Evolutionary conservation across 2,888 invertebrate genomes (phyloP), one percentile per base, ranked within the genome.

Genomic region (Dione juno): DNA sequence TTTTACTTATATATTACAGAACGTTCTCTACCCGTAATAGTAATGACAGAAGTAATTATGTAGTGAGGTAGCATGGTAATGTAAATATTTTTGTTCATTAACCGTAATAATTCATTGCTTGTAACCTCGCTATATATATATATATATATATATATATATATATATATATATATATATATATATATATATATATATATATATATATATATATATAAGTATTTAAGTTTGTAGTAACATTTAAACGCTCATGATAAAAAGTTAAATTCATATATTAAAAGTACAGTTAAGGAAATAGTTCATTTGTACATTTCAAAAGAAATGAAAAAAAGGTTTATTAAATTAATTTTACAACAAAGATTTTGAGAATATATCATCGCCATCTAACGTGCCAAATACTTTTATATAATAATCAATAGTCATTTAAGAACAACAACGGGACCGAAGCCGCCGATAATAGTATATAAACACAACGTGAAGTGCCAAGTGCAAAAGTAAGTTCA

Each of bases 401-500:
- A 28, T n/a, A 16, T 45, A n/a, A n/a, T 8, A n/a, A 10, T 16
- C 16, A 48, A 16, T 3, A 48, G 48, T 48, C 16, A 48, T 48
- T 16, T n/a, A 45, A n/a, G 9, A n/a, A 45, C n/a, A 48, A 3
- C 16, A 16, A 50, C 5, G 11, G 16, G 0, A 50, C 10, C 1
- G 10, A 50, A 10, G 0, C 19, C 19, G 5, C 19, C 10, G 11
- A 10, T 19, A 11, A 50, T 11, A 11, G 5, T 35, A 28, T n/a
- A 10, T 54, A 13, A n/a, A 43, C 7, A 21, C 13, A 11, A 41
- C 11, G 41, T 16, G 2, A 7, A 40, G 19, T 43, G 43, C 21
- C 61, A 50, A 52, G 45, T 64, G 41, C 41, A 78, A 78, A 77
- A 77, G 77, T 69, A 74, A 75, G 72, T 73, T 70, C 76, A 77